These are phyloP conservation scores for Chromis chromis DNA, from an alignment of 2,797 vertebrate genomes.

Conservation along the genomic window DNA sequence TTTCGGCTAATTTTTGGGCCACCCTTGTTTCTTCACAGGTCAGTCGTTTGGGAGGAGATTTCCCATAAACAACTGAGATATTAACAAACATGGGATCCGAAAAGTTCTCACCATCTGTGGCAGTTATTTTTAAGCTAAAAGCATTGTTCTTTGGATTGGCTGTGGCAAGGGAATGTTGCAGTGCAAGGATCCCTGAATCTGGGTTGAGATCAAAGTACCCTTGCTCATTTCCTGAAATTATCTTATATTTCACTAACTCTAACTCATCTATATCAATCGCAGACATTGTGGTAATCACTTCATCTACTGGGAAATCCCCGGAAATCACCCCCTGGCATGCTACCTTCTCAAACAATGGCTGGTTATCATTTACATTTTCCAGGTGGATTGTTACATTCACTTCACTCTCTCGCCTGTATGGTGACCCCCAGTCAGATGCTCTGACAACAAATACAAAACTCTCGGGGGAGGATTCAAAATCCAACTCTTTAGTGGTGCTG, in stretches of 20 bases:
- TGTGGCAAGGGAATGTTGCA: slow-evolving; percentile 88
- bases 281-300: slow-evolving; percentile 94
- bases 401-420: slow-evolving; percentile 95
- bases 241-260: slow-evolving; percentile 96
- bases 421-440: slow-evolving; percentile 98
- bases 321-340: slow-evolving; percentile 94
- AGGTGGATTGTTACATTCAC: slow-evolving; percentile 94
- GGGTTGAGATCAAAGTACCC: slow-evolving; percentile 95
- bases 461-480: slow-evolving; percentile 95
- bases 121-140: slow-evolving; percentile 94
- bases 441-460: slow-evolving; percentile 92
- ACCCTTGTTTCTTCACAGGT: slow-evolving; percentile 95
- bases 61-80: slow-evolving; percentile 91
- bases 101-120: slow-evolving; percentile 96
- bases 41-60: slow-evolving; percentile 90
- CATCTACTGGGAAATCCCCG: slow-evolving; percentile 90
- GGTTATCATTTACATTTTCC: slow-evolving; percentile 95
- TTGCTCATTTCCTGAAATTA: slow-evolving; percentile 94
- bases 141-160: slow-evolving; percentile 87
- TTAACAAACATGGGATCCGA: slow-evolving; percentile 97
- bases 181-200: slow-evolving; percentile 93
- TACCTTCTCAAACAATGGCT: slow-evolving; percentile 95
- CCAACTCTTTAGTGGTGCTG: slow-evolving; percentile 90
- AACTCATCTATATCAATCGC: slow-evolving; percentile 97
- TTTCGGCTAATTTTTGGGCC: slow-evolving; percentile 95